Conservation (phyloP, 92 coral and sea anemone species). For the Isaurus tuberculatus region DNA sequence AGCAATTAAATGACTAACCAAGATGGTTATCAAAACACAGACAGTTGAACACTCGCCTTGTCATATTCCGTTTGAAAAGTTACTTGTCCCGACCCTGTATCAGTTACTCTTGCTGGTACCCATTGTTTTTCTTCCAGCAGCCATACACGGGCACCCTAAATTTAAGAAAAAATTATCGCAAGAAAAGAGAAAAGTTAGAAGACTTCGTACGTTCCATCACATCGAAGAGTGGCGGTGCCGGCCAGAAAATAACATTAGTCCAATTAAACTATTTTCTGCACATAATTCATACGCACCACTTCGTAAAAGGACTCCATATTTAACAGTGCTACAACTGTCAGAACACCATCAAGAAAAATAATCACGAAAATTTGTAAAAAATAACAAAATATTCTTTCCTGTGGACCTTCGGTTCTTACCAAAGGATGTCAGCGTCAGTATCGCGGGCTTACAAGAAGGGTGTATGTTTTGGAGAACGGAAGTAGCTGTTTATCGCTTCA, state of each 20-base stretch:
- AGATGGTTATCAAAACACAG: background rate
- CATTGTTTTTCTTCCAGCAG: conserved; percentile 95
- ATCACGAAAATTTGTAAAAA: background rate
- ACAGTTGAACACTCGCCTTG: conserved; percentile 66
- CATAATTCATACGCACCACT: conserved; percentile 70
- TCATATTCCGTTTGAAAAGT: conserved; percentile 94
- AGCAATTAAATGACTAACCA: conserved; percentile 8
- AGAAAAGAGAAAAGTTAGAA: conserved; percentile 8
- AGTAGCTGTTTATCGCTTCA: background rate
- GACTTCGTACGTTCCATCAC: conserved; percentile 39
- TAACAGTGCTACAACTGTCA: conserved; percentile 26
- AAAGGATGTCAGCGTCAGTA: conserved; percentile 17
- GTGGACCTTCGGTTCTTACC: background rate
- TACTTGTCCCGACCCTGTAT: conserved; percentile 79
- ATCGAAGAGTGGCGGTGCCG: conserved; percentile 36
- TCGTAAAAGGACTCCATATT: conserved; percentile 90
- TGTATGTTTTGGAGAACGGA: conserved; percentile 14
- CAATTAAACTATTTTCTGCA: conserved; percentile 14
- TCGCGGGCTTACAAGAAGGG: conserved; percentile 41
- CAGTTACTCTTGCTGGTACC: conserved; percentile 91
- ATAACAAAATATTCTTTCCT: background rate
- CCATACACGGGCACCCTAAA: conserved; percentile 97
- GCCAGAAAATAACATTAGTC: background rate
- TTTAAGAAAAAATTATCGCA: conserved; percentile 14
- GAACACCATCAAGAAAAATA: conserved; percentile 30